Evolutionary conservation across 2,797 vertebrate species (phyloP).

Genomic region (Triplophysa yarkandensis): DNA sequence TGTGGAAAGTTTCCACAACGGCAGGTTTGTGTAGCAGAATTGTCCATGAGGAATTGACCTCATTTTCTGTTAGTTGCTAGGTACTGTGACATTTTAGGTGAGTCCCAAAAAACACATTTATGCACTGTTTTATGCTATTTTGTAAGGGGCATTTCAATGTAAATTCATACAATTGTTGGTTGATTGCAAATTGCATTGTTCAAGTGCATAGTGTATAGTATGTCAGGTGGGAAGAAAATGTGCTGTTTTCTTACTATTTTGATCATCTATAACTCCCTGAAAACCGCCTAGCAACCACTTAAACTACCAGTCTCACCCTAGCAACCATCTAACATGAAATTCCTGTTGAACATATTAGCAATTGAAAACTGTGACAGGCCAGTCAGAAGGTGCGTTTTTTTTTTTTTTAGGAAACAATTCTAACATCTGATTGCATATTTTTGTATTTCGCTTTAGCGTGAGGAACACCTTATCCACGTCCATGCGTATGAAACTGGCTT

Average conservation of each 20-base stretch:
- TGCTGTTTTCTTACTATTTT: neutral
- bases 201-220: too few species aligned
- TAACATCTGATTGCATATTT: neutral
- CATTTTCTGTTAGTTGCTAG: neutral
- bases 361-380: neutral
- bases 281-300: too few species aligned
- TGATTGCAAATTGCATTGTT: too few species aligned
- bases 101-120: too few species aligned
- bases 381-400: neutral
- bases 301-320: neutral
- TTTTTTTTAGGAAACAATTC: neutral
- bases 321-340: neutral
- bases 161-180: too few species aligned
- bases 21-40: constrained; percentile 76
- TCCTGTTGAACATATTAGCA: neutral
- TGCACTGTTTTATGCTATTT: too few species aligned
- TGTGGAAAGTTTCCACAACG: constrained; percentile 80
- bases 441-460: constrained; percentile 70
- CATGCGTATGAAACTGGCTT: constrained; percentile 84
- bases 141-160: too few species aligned
- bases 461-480: constrained; percentile 82
- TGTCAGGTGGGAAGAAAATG: too few species aligned
- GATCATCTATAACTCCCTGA: neutral
- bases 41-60: neutral
- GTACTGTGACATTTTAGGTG: too few species aligned